Evolutionary conservation across 2,797 vertebrate genomes (phyloP).

Genomic region (Hydrophis major): DNA sequence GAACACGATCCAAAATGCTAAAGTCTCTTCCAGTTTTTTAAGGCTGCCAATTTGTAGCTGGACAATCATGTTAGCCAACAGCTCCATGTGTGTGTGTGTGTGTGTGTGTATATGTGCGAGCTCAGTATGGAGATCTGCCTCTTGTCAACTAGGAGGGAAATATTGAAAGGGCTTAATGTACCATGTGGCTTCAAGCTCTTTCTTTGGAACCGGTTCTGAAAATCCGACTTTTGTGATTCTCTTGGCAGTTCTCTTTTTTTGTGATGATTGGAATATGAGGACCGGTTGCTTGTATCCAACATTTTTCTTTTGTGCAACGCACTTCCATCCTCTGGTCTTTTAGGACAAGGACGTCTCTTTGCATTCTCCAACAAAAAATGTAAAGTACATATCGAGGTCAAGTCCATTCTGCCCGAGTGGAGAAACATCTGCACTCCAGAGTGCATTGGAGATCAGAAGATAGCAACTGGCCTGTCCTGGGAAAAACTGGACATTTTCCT

Average conservation of each 20-base stretch:
- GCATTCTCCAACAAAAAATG: not conserved
- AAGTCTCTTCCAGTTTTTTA: conserved; percentile 25
- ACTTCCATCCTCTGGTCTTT: not conserved
- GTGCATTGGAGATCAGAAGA: not conserved
- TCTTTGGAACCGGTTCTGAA: not conserved
- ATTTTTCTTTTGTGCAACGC: not conserved
- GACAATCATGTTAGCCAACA: not conserved
- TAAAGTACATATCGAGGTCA: not conserved
- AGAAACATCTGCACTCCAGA: not conserved
- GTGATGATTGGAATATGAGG: too few relatives aligned
- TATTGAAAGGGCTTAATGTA: not conserved
- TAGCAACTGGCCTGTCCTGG: not conserved
- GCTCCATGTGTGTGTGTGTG: not conserved
- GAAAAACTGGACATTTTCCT: too few relatives aligned
- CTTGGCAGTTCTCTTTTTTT: not conserved
- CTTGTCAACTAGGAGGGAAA: not conserved
- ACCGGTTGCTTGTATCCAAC: not conserved
- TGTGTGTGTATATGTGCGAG: too few relatives aligned
- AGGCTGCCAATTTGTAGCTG: not conserved
- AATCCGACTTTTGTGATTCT: rapidly evolving
- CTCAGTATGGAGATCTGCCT: not conserved
- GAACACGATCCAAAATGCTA: conserved; percentile 15
- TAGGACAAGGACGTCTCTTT: not conserved
- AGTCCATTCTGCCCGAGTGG: not conserved
- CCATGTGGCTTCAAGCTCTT: too few relatives aligned